Percentiles rank a stretch among this genome's conserved stretches.
phyloP scores from a whole-genome alignment of 2,888 invertebrate species.

The Chrysomela aeneicollis region DNA sequence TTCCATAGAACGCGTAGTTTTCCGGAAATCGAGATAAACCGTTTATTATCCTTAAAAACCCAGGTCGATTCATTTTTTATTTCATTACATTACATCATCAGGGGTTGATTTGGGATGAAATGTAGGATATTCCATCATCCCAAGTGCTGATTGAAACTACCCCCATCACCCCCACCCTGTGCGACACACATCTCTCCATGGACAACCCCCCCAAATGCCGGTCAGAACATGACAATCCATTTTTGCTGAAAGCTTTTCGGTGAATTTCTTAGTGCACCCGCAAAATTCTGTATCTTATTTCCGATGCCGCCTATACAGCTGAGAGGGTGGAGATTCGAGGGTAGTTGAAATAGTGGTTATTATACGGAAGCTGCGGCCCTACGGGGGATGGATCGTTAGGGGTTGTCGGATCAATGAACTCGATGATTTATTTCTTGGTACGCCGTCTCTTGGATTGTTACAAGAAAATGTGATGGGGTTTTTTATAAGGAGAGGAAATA shows the following conservation, averaged over 20 bases:
- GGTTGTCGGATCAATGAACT: slow-evolving; percentile 36
- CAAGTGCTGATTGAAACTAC: no score
- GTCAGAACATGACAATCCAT: slow-evolving; percentile 39
- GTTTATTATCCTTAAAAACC: no score
- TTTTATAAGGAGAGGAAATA: no score
- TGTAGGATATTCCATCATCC: no score
- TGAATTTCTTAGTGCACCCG: slow-evolving; percentile 33
- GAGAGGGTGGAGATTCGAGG: slow-evolving; percentile 14
- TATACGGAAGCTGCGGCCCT: slow-evolving; percentile 40
- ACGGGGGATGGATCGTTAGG: slow-evolving; percentile 36
- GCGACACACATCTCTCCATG: slow-evolving; percentile 10
- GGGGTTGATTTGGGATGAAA: no score
- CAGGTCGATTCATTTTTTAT: no score
- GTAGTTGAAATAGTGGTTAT: slow-evolving; percentile 38
- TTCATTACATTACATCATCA: no score
- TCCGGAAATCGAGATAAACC: no score
- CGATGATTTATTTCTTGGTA: slow-evolving; percentile 22
- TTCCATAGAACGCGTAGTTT: no score
- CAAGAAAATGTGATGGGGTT: background rate
- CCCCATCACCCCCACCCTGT: background rate
- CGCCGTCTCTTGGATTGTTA: background rate
- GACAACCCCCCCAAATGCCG: slow-evolving; percentile 28
- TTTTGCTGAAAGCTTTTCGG: slow-evolving; percentile 41
- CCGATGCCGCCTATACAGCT: slow-evolving; percentile 20
- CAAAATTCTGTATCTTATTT: slow-evolving; percentile 35